Percentiles rank a stretch among this genome's conserved stretches.
phyloP scores from a whole-genome alignment of 2,113 vertebrate species.

The Girardinichthys multiradiatus region DNA sequence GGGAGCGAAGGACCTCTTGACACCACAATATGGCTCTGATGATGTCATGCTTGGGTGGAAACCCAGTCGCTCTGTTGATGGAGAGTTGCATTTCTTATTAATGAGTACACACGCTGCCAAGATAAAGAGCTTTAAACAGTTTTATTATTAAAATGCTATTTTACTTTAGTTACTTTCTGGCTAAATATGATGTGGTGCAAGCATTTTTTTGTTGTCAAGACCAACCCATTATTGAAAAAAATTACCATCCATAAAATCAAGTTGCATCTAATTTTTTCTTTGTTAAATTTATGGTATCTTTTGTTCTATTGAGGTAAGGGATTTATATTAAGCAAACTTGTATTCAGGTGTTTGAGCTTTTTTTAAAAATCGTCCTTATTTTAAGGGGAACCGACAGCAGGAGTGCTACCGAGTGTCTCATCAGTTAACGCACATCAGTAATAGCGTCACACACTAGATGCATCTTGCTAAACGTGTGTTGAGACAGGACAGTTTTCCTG shows the following conservation, averaged over 20 bases:
- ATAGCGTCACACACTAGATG: too few species aligned
- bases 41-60: conserved; percentile 24
- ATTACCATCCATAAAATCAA: too few species aligned
- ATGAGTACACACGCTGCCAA: not conserved
- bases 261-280: not conserved
- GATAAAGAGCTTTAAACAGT: not conserved
- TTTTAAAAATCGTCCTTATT: too few species aligned
- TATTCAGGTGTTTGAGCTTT: too few species aligned
- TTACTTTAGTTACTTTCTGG: too few species aligned
- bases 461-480: too few species aligned
- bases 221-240: not conserved
- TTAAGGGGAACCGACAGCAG: too few species aligned
- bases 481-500: too few species aligned
- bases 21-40: conserved; percentile 67
- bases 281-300: not conserved
- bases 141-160: not conserved
- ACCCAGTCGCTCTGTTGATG: not conserved
- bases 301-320: too few species aligned
- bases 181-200: not conserved
- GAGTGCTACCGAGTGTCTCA: too few species aligned
- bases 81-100: not conserved
- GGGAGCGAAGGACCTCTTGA: conserved; percentile 64
- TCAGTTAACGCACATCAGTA: too few species aligned
- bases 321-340: too few species aligned
- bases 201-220: not conserved